These are phyloP conservation scores for Athetis lepigone DNA, from an alignment of 2,888 invertebrate species.

Conservation along the genomic window DNA sequence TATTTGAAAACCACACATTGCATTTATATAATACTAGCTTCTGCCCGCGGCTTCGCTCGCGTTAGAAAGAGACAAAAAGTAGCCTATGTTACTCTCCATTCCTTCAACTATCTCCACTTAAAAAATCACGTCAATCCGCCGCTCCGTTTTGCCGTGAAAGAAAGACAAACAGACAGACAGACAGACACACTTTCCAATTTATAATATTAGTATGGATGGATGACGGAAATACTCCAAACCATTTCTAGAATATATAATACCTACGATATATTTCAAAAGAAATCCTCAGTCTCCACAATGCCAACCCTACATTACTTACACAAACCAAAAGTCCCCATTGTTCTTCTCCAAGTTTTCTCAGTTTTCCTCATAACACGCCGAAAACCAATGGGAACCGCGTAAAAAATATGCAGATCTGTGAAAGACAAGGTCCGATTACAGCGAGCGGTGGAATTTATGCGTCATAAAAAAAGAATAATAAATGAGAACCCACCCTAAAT, in stretches of 20 bases:
- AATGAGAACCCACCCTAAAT: constrained; percentile 64
- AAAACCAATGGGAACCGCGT: constrained; percentile 56
- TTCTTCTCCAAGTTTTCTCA: constrained; percentile 39
- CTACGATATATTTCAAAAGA: neutral
- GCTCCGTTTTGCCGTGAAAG: too few species aligned
- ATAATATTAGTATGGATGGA: too few species aligned
- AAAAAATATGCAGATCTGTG: constrained; percentile 71
- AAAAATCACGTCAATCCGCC: too few species aligned
- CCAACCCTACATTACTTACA: constrained; percentile 24
- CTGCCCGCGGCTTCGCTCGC: too few species aligned
- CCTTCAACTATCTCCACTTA: too few species aligned
- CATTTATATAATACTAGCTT: too few species aligned
- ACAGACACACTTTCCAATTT: too few species aligned
- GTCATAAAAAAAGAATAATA: constrained; percentile 73
- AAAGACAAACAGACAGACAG: too few species aligned
- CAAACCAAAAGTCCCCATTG: constrained; percentile 37
- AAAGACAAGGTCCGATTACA: constrained; percentile 68
- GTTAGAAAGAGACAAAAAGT: too few species aligned
- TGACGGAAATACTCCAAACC: neutral
- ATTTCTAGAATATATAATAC: neutral
- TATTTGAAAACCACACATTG: too few species aligned
- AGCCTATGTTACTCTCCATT: too few species aligned
- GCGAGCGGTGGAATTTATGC: constrained; percentile 68
- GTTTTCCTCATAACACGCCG: constrained; percentile 52
- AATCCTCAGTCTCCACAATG: neutral